Evolutionary conservation across 2,797 vertebrate species (phyloP).

Genomic region (Pteronotus mesoamericanus): DNA sequence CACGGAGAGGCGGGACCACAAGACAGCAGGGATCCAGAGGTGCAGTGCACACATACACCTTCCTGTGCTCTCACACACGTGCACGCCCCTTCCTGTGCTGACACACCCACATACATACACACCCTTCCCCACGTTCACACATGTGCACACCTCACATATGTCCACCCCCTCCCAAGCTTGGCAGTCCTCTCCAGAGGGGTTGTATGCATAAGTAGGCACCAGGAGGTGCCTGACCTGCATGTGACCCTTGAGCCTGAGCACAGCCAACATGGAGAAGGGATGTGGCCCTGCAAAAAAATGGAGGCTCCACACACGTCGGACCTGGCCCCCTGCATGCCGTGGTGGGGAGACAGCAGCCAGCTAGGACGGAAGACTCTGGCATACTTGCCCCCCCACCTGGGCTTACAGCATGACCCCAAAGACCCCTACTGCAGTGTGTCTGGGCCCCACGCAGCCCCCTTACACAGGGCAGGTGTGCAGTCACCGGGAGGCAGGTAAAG

Average conservation of each 20-base stretch:
- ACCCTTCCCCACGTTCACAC: background rate
- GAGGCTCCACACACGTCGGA: background rate
- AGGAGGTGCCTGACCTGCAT: background rate
- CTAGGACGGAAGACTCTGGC: rapidly evolving
- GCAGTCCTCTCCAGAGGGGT: background rate
- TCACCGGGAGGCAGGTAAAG: background rate
- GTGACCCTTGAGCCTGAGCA: background rate
- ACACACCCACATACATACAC: background rate
- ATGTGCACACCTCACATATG: background rate
- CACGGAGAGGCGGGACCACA: background rate
- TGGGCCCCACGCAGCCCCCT: background rate
- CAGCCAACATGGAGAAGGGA: background rate
- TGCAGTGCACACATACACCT: too few species aligned
- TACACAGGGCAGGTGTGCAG: background rate
- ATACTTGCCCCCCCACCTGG: background rate
- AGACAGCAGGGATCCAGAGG: background rate
- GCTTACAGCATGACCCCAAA: background rate
- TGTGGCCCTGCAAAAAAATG: too few species aligned
- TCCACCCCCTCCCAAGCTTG: background rate
- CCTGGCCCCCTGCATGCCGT: rapidly evolving
- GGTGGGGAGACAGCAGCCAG: background rate
- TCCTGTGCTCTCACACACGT: background rate
- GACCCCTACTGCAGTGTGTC: background rate
- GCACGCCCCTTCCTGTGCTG: background rate
- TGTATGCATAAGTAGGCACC: background rate